Conservation (phyloP, 2,113 vertebrate species). For the Varanus komodoensis region DNA sequence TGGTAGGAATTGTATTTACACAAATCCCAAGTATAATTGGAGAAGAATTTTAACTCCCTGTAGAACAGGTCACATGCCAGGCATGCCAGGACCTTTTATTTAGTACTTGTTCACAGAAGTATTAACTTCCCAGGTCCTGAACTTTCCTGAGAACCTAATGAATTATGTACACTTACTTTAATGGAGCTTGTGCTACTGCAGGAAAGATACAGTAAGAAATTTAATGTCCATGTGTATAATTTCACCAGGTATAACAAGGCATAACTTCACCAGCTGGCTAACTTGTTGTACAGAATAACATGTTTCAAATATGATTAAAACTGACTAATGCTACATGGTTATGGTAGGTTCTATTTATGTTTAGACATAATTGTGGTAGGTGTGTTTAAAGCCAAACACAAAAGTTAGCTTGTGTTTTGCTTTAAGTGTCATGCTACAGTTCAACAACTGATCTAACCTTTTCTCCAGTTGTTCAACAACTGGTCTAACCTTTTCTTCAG, state of each 20-base stretch:
- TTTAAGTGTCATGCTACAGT: neutral
- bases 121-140: slow-evolving; percentile 31
- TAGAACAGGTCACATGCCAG: neutral
- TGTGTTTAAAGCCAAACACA: no score
- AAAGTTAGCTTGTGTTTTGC: slow-evolving; percentile 5
- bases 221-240: neutral
- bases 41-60: slow-evolving; percentile 24
- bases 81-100: neutral
- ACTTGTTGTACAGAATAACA: slow-evolving; percentile 47
- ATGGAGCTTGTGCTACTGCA: slow-evolving; percentile 28
- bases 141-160: neutral
- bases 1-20: neutral
- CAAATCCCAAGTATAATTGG: slow-evolving; percentile 28
- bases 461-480: neutral
- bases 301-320: slow-evolving; percentile 23
- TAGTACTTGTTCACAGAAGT: slow-evolving; percentile 27
- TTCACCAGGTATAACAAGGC: neutral
- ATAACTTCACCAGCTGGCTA: slow-evolving; percentile 18
- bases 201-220: slow-evolving; percentile 9
- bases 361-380: neutral
- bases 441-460: neutral
- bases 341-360: no score
- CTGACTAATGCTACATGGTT: neutral
- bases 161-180: slow-evolving; percentile 30
- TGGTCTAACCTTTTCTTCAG: neutral